Percentiles rank a stretch among this genome's conserved stretches.
Evolutionary conservation across 2,113 vertebrate species (phyloP).

Genomic region (Vidua macroura): DNA sequence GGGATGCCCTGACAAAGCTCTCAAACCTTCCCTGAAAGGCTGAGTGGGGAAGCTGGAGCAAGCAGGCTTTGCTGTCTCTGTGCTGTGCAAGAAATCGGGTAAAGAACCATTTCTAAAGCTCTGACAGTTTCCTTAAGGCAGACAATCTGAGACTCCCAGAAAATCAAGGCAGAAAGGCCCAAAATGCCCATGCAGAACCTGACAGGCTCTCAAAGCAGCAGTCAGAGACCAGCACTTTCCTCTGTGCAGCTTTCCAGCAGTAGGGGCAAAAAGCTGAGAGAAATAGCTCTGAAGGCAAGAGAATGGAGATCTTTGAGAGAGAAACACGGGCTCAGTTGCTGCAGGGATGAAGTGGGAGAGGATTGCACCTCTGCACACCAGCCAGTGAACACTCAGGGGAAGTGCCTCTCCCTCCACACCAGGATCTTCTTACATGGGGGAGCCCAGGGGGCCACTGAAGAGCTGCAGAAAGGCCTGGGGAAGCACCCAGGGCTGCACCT

Average conservation of each 20-base stretch:
- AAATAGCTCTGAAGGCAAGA: background rate
- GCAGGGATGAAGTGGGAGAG: background rate
- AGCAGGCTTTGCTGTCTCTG: background rate
- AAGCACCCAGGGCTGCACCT: background rate
- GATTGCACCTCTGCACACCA: background rate
- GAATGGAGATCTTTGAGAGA: background rate
- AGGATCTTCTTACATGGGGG: accelerated
- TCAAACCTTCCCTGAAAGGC: background rate
- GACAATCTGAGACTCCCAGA: background rate
- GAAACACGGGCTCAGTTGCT: accelerated
- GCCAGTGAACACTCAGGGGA: background rate
- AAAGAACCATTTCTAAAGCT: background rate
- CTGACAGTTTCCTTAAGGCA: background rate
- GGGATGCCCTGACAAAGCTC: background rate
- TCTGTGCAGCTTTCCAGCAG: background rate
- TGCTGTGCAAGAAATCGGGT: background rate
- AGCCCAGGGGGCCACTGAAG: background rate
- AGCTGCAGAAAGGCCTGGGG: background rate
- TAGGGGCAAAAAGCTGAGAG: background rate
- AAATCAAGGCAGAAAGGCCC: background rate
- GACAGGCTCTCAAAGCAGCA: background rate
- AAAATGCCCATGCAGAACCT: background rate
- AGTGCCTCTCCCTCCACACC: background rate
- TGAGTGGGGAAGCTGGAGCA: background rate
- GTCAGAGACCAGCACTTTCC: background rate